phyloP scores from a whole-genome alignment of 53 echinoderm and acorn worm species.

The Holothuria leucospilota region DNA sequence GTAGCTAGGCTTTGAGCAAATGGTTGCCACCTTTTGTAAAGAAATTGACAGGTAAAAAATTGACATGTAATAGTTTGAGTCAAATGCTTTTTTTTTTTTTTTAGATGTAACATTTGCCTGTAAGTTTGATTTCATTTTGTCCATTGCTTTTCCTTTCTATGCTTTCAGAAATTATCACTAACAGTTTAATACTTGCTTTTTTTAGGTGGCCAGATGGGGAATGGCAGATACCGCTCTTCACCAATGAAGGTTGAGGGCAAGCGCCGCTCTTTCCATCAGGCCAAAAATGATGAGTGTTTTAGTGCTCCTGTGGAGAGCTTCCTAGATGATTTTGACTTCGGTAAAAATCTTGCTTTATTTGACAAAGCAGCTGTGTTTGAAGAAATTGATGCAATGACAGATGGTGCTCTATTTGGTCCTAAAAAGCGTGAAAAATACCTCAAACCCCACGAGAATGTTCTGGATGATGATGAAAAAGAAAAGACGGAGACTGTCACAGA shows the following conservation, averaged over 20 bases:
- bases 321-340: conserved; percentile 96
- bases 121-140: no score
- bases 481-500: background rate
- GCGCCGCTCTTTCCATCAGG: conserved; percentile 24
- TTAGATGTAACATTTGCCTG: no score
- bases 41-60: no score
- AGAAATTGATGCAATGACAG: conserved; percentile 65
- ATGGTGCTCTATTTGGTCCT: conserved; percentile 41
- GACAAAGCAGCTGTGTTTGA: conserved; percentile 90
- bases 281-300: conserved; percentile 85
- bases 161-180: no score
- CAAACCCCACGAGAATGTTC: conserved; percentile 80
- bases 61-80: no score
- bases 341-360: conserved; percentile 85
- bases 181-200: background rate
- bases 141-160: no score
- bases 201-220: conserved; percentile 11
- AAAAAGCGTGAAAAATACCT: conserved; percentile 54
- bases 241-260: conserved; percentile 80
- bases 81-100: no score
- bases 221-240: conserved; percentile 61
- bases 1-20: no score
- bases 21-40: no score
- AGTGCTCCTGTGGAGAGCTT: conserved; percentile 84
- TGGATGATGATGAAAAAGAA: conserved; percentile 50